Evolutionary conservation across 2,797 vertebrate species (phyloP), one percentile per base, ranked within the genome.

Genomic region (Glossophaga mutica): DNA sequence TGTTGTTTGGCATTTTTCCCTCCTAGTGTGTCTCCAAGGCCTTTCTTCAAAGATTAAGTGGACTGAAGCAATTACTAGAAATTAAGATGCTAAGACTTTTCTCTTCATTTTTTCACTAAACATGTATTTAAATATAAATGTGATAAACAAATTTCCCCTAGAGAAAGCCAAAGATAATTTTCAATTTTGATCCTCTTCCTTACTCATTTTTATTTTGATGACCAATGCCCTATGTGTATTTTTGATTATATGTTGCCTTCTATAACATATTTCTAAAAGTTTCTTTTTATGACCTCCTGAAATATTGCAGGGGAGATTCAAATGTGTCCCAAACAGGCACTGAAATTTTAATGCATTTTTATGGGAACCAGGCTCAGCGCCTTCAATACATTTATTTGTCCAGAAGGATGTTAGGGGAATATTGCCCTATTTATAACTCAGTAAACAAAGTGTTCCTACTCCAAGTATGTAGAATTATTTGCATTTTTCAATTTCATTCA

Each of bases 341-440:
- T 96, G 95, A 97, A 98, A 96, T 29, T 52, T 81, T 97, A 97
- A 96, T 91, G 44, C 52, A 94, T 93, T 94, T 98, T 97, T 97
- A 83, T 88, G 5, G 83, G 89, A 90, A 91, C 5, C 0, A 87
- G 88, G 55, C 4, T 93, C 81, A 94, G 52, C 0, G n/a, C 55
- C 68, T 94, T 34, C 22, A 94, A 70, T 65, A 95, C 87, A 14
- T 94, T 97, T 95, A 93, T 93, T 95, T 84, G 21, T 79, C 95
- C 52, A 67, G 92, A 97, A 95, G 86, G 32, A 97, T 77, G 4
- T 70, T 91, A 81, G 24, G 21, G 59, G 62, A 95, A 95, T 11
- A 34, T 34, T n/a, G 21, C 84, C 4, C 55, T 70, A 82, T 87
- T 92, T 96, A 87, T n/a, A 96, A 82, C 9, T 39, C 67, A 90